Evolutionary conservation across 1,140 invertebrate genomes (phyloP), one percentile per base, ranked within the genome.

Genomic region (Liolophura sinensis): DNA sequence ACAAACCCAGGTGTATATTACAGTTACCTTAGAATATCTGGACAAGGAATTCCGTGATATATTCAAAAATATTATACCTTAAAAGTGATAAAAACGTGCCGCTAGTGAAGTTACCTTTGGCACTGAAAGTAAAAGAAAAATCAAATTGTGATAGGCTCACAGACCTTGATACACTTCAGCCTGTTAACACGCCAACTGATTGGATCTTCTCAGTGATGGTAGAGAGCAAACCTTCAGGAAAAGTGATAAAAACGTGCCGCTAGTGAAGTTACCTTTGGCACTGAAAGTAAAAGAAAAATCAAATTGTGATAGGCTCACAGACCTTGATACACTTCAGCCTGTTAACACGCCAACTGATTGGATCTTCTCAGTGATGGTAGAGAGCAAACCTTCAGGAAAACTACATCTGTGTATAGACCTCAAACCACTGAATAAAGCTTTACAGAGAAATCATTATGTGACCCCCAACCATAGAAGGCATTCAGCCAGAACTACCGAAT

Each of bases 341-440:
- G 74, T 80, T n/a, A 70, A 77, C 56, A 71, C 66, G 46, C 72
- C 73, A n/a, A 78, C 73, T n/a, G 73, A 79, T 31, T 78, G 71
- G 69, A 65, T 77, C 16, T 71, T 58, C 3, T n/a, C 50, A 1
- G 25, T 78, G 18, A 70, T 75, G 14, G 56, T 75, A 40, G 68
- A 75, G 16, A 62, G 61, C 12, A 76, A 72, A 58, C 56, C 69
- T 3, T 40, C 31, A 61, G 68, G 70, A 11, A 59, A 54, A 18
- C 24, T 61, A 16, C 48, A 73, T 60, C 20, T 40, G 9, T 40
- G 31, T 40, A 40, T 40, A 40, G 31, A 40, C 31, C 31, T 9
- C 3, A 40, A 40, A 40, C 31, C 31, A 40, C 9, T 40, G 31
- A 40, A 40, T 40, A 40, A 40, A 9, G 31, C 31, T 9, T 40